Percentiles rank a stretch among this genome's conserved stretches.
Evolutionary conservation across 2,113 vertebrate species (phyloP).

Genomic region (Dendropsophus ebraccatus): DNA sequence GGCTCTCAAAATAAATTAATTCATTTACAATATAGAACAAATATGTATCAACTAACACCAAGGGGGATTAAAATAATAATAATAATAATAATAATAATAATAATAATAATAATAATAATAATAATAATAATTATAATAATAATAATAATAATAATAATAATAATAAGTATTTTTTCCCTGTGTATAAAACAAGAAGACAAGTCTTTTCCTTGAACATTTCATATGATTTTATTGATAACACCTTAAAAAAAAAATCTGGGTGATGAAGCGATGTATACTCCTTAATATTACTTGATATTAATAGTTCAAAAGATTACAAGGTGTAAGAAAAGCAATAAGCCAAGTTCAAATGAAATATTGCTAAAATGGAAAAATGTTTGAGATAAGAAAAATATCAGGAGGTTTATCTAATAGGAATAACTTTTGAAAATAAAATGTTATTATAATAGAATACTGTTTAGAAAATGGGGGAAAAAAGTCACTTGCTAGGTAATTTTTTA

Average conservation of each 20-base stretch:
- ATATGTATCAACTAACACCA: too few species aligned
- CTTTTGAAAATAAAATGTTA: neutral
- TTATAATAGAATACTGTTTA: neutral
- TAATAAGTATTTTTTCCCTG: too few species aligned
- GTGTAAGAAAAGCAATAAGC: slow-evolving; percentile 1
- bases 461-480: neutral
- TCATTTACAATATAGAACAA: too few species aligned
- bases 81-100: too few species aligned
- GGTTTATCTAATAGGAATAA: neutral
- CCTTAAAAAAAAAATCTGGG: neutral
- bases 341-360: slow-evolving; percentile 28
- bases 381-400: neutral
- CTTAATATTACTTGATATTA: slow-evolving; percentile 11
- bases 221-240: slow-evolving; percentile 10
- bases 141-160: too few species aligned
- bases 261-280: neutral
- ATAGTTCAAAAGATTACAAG: slow-evolving; percentile 26
- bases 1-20: too few species aligned
- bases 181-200: neutral
- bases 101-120: too few species aligned
- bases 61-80: too few species aligned
- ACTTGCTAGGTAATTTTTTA: neutral
- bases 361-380: neutral
- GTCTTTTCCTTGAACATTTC: neutral
- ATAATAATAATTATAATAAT: too few species aligned